Evolutionary conservation across 2,888 invertebrate species (phyloP).

Genomic region (Cordylochernes scorpioides): DNA sequence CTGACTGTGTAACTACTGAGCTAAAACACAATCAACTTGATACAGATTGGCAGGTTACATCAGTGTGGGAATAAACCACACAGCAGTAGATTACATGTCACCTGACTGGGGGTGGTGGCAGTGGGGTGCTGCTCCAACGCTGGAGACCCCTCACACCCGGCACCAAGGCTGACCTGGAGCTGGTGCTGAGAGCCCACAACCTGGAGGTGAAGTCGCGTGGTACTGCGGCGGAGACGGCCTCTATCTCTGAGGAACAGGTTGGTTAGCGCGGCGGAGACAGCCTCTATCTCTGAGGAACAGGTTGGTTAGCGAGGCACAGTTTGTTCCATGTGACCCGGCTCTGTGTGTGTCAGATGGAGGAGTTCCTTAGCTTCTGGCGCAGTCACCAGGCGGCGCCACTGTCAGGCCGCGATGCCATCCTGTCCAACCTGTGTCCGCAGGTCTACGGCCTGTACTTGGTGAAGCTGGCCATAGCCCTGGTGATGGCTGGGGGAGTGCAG

Average conservation of each 20-base stretch:
- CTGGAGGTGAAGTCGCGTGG: slow-evolving; percentile 29
- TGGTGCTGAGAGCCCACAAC: slow-evolving; percentile 42
- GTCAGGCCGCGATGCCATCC: slow-evolving; percentile 43
- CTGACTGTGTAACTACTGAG: too few species aligned
- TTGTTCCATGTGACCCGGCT: too few species aligned
- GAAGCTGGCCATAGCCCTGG: slow-evolving; percentile 53
- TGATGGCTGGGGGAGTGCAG: slow-evolving; percentile 28
- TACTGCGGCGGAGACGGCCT: too few species aligned
- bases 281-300: too few species aligned
- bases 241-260: too few species aligned
- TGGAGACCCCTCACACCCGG: slow-evolving; percentile 37
- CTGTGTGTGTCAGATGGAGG: slow-evolving; percentile 27
- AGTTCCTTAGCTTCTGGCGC: slow-evolving; percentile 44
- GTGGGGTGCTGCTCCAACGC: slow-evolving; percentile 44
- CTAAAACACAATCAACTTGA: too few species aligned
- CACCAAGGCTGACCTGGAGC: slow-evolving; percentile 37
- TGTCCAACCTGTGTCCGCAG: slow-evolving; percentile 59
- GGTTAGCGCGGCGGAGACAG: too few species aligned
- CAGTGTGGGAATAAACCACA: too few species aligned
- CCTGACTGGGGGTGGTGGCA: too few species aligned
- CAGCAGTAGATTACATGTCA: too few species aligned
- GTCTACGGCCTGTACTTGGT: slow-evolving; percentile 63
- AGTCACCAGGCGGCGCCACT: slow-evolving; percentile 35
- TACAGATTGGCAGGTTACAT: too few species aligned
- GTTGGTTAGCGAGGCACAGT: too few species aligned